Evolutionary conservation across 2,113 vertebrate genomes (phyloP), one percentile per base, ranked within the genome.

Genomic region (Phrynosoma blainvillii): DNA sequence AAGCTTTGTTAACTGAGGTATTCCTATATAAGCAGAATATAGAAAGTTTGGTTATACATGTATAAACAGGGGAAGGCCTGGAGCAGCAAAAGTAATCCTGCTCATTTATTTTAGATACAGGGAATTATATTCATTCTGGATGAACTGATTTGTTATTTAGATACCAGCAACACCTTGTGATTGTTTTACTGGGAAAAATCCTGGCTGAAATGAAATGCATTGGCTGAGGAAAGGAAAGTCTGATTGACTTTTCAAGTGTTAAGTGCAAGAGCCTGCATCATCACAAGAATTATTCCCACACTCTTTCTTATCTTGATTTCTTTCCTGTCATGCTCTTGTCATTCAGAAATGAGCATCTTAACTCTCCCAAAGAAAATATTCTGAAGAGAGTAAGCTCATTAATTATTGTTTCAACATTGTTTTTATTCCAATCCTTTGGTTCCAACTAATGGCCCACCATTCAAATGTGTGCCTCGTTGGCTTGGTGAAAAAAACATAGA

Each of bases 381-480:
- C 89, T 84, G 90, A 89, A 94, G 90, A 91, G 94, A 92, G 86
- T 90, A 92, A 95, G 85, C 88, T 92, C 94, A 95, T 96, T 96
- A 95, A 93, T 94, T 96, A 96, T 93, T 96, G 92, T 93, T 95
- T 95, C 95, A 93, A 82, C 88, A 93, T 91, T 47, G 86, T 91
- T 95, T 95, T 92, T 94, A 88, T 91, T 90, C 74, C 54, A 89
- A 88, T 94, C 89, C 91, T 95, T 90, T 95, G 93, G 89, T 62
- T 62, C 59, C 87, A 93, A 47, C 56, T 93, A 87, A 93, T 27
- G 25, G 90, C 82, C 93, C 95, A 92, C 84, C 84, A 88, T 84
- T 91, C 90, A 82, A 11, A 89, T 90, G 79, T 86, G 89, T 93
- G 92, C 89, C 90, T 89, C 90, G 90, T 84, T 95, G 84, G 36